phyloP scores from a whole-genome alignment of 2,888 invertebrate genomes.

The Drosophila monieri region DNA sequence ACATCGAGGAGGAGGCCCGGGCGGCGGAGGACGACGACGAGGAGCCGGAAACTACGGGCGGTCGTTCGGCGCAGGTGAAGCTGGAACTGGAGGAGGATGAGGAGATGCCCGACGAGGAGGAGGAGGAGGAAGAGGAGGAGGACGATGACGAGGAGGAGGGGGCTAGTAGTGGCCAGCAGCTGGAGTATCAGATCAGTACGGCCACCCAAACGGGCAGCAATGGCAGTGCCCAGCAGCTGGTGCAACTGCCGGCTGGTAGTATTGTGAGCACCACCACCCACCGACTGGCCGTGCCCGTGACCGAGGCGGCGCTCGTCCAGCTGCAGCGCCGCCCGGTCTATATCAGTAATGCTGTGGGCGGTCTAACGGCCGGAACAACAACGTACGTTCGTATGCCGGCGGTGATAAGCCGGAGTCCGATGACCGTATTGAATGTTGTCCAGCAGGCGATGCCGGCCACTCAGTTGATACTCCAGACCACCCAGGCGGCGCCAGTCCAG shows the following conservation, averaged over 20 bases:
- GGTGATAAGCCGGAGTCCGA: constrained; percentile 78
- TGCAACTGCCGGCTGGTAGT: constrained; percentile 74
- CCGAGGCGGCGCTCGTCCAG: constrained; percentile 76
- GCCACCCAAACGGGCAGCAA: constrained; percentile 33
- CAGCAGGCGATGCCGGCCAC: constrained; percentile 74
- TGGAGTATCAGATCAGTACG: constrained; percentile 66
- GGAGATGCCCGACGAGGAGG: constrained; percentile 59
- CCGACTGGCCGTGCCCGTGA: constrained; percentile 73
- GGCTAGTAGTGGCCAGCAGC: constrained; percentile 38
- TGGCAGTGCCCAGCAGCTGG: constrained; percentile 65
- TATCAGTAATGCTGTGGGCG: constrained; percentile 78
- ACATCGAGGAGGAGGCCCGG: constrained; percentile 81
- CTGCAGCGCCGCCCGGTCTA: constrained; percentile 81
- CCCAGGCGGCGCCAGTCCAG: constrained; percentile 48
- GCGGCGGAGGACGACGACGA: constrained; percentile 80
- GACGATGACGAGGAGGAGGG: constrained; percentile 36
- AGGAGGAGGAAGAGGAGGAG: constrained; percentile 63
- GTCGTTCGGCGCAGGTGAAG: constrained; percentile 63
- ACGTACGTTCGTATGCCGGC: constrained; percentile 81
- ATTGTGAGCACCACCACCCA: constrained; percentile 73
- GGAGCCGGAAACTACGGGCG: constrained; percentile 58
- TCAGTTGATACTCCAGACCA: constrained; percentile 74
- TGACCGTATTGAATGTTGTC: constrained; percentile 80
- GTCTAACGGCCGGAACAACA: constrained; percentile 67
- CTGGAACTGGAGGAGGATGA: constrained; percentile 76